These are phyloP conservation scores for Oligia fasciuncula DNA, from an alignment of 2,888 invertebrate species.

Conservation along the genomic window DNA sequence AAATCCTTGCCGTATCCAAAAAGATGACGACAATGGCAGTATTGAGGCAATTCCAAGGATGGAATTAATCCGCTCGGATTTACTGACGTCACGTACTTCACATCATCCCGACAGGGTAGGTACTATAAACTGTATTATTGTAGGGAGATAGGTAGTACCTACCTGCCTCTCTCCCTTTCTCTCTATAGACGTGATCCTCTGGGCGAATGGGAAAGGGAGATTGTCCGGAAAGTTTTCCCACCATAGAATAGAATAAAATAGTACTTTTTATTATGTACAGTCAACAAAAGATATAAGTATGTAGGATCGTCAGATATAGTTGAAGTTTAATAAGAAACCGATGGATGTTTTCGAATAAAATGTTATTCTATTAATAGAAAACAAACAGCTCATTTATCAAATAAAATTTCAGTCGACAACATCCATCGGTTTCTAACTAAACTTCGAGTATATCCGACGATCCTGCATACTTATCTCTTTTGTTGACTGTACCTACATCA, in stretches of 20 bases:
- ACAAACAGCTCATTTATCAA: no score
- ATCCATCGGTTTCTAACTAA: no score
- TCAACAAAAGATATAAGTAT: no score
- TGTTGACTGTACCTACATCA: no score
- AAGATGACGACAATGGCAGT: conserved; percentile 24
- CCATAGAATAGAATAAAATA: background rate
- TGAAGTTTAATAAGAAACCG: no score
- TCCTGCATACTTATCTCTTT: no score
- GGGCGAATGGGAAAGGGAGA: background rate
- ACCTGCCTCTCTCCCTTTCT: no score
- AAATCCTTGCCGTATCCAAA: conserved; percentile 24
- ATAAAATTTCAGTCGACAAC: no score
- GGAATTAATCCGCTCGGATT: conserved; percentile 57
- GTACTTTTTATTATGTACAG: background rate
- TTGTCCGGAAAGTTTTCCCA: background rate
- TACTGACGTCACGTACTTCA: conserved; percentile 54
- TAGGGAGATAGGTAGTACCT: background rate
- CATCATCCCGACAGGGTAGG: conserved; percentile 27
- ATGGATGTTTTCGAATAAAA: no score
- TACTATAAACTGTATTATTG: conserved; percentile 29
- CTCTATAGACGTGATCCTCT: background rate
- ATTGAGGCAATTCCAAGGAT: conserved; percentile 41
- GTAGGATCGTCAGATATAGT: no score
- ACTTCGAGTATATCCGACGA: no score
- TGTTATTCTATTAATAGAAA: no score